phyloP scores from a whole-genome alignment of 2,797 vertebrate species.

The Chanos chanos region DNA sequence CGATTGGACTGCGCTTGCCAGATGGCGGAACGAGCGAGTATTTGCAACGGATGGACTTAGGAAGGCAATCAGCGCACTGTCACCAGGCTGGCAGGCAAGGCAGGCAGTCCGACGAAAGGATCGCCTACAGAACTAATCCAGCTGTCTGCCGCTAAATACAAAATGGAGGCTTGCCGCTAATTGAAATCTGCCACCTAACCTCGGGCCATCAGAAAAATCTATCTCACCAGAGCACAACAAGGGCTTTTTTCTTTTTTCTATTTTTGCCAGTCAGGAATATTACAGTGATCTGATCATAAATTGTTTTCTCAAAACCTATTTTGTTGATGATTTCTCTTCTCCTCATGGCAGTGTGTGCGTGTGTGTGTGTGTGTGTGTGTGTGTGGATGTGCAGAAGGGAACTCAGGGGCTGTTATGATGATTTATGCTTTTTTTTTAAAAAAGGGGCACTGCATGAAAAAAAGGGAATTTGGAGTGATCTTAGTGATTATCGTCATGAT shows the following conservation, averaged over 20 bases:
- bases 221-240: constrained; percentile 19
- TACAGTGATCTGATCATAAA: neutral
- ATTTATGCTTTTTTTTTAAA: too few relatives aligned
- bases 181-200: constrained; percentile 43
- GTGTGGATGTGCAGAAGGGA: too few relatives aligned
- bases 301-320: constrained; percentile 19
- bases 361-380: neutral
- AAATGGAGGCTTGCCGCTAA: constrained; percentile 48
- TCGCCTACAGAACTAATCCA: constrained; percentile 51
- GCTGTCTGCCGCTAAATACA: constrained; percentile 54
- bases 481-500: too few relatives aligned
- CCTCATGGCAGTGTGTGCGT: neutral
- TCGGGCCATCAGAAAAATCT: constrained; percentile 31
- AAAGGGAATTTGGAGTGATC: too few relatives aligned
- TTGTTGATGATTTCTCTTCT: neutral
- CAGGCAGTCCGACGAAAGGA: constrained; percentile 29
- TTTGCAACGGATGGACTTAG: constrained; percentile 46
- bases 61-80: constrained; percentile 54
- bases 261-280: neutral
- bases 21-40: constrained; percentile 35
- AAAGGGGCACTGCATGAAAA: too few relatives aligned
- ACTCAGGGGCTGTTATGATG: too few relatives aligned
- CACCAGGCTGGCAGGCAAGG: constrained; percentile 24
- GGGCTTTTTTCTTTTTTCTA: too few relatives aligned
- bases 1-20: constrained; percentile 22